Percentiles rank a stretch among this genome's conserved stretches.
Conservation (phyloP, 2,888 invertebrate genomes). For the Leptogaster cylindrica region DNA sequence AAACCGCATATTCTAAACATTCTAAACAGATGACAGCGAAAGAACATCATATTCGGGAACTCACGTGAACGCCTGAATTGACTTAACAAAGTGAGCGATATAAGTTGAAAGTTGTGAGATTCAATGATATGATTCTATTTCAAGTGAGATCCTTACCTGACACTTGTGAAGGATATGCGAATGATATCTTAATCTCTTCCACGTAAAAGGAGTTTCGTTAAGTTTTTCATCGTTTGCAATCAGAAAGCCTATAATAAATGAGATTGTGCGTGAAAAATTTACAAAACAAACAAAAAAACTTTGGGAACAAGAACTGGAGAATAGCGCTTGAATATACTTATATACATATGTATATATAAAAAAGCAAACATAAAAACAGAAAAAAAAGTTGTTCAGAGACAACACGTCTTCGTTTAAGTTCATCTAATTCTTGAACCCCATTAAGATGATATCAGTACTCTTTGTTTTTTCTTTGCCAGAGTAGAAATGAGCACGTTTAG, state of each 20-base stretch:
- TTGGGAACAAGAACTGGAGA: neutral
- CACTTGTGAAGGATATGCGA: conserved; percentile 23
- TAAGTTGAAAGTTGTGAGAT: no score
- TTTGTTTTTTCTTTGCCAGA: conserved; percentile 12
- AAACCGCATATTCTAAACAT: no score
- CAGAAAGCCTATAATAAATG: conserved; percentile 32
- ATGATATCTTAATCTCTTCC: conserved; percentile 30
- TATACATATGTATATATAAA: neutral
- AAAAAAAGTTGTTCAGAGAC: conserved; percentile 1
- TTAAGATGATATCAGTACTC: conserved; percentile 41
- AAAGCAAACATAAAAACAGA: neutral
- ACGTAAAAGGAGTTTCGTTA: conserved; percentile 13
- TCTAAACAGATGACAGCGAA: no score
- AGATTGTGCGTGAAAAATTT: conserved; percentile 19
- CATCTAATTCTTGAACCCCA: conserved; percentile 41
- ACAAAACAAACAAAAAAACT: conserved; percentile 11
- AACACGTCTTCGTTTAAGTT: conserved; percentile 23
- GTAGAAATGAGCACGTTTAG: conserved; percentile 42
- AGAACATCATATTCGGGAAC: no score
- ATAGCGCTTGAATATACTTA: conserved; percentile 3
- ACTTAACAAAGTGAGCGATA: no score
- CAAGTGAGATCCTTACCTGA: no score
- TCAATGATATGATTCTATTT: no score
- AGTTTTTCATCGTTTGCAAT: conserved; percentile 19
- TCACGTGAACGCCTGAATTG: no score